These are phyloP conservation scores for Otis tarda DNA, from an alignment of 2,113 vertebrate genomes.

Conservation along the genomic window DNA sequence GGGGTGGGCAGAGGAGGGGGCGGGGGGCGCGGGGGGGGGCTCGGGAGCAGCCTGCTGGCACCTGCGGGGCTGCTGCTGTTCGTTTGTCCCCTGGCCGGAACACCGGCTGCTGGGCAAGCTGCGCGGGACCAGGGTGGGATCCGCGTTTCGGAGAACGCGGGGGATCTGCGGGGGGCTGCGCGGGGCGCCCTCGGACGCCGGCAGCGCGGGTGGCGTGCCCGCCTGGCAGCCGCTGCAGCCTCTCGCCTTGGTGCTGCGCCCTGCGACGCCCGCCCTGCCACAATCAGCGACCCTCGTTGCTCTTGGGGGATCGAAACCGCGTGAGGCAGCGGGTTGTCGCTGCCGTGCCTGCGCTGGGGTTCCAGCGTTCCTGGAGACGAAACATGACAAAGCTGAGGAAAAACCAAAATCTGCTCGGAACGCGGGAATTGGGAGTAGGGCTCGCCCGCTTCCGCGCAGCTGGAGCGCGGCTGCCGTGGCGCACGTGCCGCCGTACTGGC, in stretches of 20 bases:
- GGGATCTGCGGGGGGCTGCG: background rate
- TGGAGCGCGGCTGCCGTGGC: no score
- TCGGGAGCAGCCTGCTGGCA: no score
- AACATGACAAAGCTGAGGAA: background rate
- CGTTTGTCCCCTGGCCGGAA: background rate
- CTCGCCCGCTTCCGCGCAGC: no score
- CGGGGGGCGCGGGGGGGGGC: no score
- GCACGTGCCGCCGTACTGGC: no score
- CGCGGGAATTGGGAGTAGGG: background rate
- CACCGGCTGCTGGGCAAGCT: background rate
- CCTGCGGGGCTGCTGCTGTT: background rate
- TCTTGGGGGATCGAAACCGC: background rate
- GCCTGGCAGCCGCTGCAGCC: background rate
- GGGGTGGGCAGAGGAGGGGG: no score
- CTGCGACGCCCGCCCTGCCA: no score
- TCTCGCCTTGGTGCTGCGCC: background rate
- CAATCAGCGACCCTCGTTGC: background rate
- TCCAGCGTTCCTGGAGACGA: background rate
- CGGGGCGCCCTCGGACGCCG: fast-evolving
- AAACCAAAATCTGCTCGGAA: background rate
- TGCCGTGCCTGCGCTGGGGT: fast-evolving
- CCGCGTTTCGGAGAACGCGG: background rate
- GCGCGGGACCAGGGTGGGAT: no score
- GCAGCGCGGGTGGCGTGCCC: fast-evolving
- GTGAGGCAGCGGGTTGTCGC: background rate